Evolutionary conservation across 37 sponge, comb jelly and placozoan species (phyloP).

Genomic region (Tethya wilhelma): DNA sequence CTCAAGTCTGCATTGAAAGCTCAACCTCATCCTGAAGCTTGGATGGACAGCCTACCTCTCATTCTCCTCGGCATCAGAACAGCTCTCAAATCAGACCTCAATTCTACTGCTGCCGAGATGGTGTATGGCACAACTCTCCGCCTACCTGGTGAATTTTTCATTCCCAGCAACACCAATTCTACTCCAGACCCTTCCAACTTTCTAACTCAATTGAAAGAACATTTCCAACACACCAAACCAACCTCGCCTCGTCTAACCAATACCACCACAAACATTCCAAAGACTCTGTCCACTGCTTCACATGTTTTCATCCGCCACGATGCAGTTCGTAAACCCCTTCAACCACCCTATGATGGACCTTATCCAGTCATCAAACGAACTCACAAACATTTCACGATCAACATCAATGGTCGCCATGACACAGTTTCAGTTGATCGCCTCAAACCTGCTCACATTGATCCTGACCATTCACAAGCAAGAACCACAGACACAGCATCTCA

Average conservation of each 20-base stretch:
- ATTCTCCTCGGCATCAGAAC: slow-evolving; percentile 69
- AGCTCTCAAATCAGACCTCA: slow-evolving; percentile 59
- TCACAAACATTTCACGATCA: slow-evolving; percentile 64
- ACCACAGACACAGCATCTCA: too few relatives aligned
- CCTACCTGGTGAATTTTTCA: slow-evolving; percentile 74
- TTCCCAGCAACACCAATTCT: slow-evolving; percentile 26
- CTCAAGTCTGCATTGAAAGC: slow-evolving; percentile 69
- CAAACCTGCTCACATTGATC: too few relatives aligned
- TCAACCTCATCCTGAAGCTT: slow-evolving; percentile 34
- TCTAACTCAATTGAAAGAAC: slow-evolving; percentile 33
- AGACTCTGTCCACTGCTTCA: slow-evolving; percentile 38
- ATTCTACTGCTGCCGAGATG: slow-evolving; percentile 67
- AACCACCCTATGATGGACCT: slow-evolving; percentile 72
- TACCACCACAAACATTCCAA: slow-evolving; percentile 13
- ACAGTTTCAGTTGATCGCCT: too few relatives aligned
- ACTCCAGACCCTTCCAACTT: slow-evolving; percentile 38
- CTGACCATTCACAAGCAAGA: too few relatives aligned
- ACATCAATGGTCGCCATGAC: slow-evolving; percentile 39
- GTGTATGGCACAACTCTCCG: slow-evolving; percentile 71
- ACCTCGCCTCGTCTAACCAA: slow-evolving; percentile 27
- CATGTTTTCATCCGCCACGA: slow-evolving; percentile 72
- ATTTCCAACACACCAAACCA: slow-evolving; percentile 30
- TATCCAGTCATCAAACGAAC: slow-evolving; percentile 40
- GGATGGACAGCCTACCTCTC: slow-evolving; percentile 68
- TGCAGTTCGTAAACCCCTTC: slow-evolving; percentile 61